Conservation (phyloP, 1,140 invertebrate species). For the Drosophila fuyamai region DNA sequence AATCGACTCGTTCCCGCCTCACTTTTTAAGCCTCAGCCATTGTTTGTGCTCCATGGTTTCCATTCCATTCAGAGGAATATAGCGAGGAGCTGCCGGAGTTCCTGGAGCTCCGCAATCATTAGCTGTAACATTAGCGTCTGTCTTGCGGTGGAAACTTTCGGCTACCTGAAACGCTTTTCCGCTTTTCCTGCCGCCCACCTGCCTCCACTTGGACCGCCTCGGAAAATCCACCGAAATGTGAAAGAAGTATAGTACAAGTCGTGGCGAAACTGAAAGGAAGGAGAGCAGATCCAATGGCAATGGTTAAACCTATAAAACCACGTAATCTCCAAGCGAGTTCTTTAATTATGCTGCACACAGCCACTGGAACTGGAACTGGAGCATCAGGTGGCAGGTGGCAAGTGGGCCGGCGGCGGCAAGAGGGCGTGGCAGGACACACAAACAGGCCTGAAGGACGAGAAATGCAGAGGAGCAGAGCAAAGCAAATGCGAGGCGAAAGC, state of each 20-base stretch:
- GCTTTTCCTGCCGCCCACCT: background rate
- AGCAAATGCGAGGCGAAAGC: slow-evolving; percentile 77
- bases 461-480: slow-evolving; percentile 38
- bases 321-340: slow-evolving; percentile 81
- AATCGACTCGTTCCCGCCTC: slow-evolving; percentile 7
- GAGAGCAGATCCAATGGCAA: slow-evolving; percentile 48
- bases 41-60: slow-evolving; percentile 16
- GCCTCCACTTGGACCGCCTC: no score
- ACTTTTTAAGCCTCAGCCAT: slow-evolving; percentile 31
- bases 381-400: slow-evolving; percentile 30
- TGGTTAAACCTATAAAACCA: slow-evolving; percentile 75
- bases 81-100: slow-evolving; percentile 3
- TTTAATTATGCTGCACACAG: slow-evolving; percentile 80
- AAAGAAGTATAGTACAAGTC: slow-evolving; percentile 1
- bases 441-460: slow-evolving; percentile 15
- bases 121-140: slow-evolving; percentile 52
- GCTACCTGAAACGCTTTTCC: slow-evolving; percentile 37
- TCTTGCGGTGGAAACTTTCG: slow-evolving; percentile 46
- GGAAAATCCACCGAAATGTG: slow-evolving; percentile 23
- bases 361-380: slow-evolving; percentile 29
- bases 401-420: background rate
- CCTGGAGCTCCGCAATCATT: slow-evolving; percentile 30
- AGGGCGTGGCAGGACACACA: slow-evolving; percentile 15
- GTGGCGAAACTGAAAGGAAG: background rate
- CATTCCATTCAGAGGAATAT: slow-evolving; percentile 9